A percentile compares a stretch with the other conserved stretches of the same genome.
Conservation (phyloP, 2,797 vertebrate species). For the Poecilia picta region DNA sequence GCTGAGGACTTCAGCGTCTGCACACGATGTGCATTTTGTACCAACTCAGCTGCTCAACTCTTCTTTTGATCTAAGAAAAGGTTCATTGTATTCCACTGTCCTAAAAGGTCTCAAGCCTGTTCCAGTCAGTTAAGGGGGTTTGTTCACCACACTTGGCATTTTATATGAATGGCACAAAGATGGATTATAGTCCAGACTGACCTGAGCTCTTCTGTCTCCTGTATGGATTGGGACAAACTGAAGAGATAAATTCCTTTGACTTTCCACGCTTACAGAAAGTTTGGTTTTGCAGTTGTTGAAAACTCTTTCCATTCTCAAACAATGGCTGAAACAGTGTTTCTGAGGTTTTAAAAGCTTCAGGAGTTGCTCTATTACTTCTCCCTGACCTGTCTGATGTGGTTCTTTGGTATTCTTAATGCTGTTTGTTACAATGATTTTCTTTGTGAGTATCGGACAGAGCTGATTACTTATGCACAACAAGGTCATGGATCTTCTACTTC, state of each 20-base stretch:
- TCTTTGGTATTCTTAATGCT: neutral
- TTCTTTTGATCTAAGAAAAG: neutral
- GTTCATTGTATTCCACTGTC: neutral
- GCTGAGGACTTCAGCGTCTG: neutral
- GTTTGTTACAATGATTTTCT: neutral
- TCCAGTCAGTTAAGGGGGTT: neutral
- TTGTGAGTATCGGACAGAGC: neutral
- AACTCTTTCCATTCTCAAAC: neutral
- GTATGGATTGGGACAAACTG: neutral
- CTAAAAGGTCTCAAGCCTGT: neutral
- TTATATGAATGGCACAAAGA: neutral
- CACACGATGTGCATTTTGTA: neutral
- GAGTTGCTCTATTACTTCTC: neutral
- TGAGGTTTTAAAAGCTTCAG: neutral
- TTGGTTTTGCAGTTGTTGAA: neutral
- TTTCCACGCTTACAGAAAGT: neutral
- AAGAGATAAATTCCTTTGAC: neutral
- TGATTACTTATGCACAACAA: neutral
- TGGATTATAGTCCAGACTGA: neutral
- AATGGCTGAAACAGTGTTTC: neutral
- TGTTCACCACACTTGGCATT: neutral
- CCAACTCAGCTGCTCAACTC: neutral
- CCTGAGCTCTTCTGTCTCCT: neutral
- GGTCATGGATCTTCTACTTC: neutral
- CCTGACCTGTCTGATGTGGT: neutral